Evolutionary conservation across 2,797 vertebrate genomes (phyloP).

Genomic region (Phalloptychus januarius): DNA sequence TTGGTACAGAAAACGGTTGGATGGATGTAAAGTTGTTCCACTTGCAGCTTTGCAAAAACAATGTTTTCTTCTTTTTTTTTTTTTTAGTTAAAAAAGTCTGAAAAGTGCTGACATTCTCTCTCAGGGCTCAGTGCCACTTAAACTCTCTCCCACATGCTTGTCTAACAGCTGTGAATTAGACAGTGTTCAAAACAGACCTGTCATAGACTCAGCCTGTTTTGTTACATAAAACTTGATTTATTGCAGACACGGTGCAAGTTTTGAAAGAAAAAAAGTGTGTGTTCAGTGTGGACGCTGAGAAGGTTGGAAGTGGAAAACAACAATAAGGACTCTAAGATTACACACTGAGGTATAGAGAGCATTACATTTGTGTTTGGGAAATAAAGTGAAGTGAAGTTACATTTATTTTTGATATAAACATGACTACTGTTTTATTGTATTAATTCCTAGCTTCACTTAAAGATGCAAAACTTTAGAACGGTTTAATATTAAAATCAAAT

Average conservation of each 20-base stretch:
- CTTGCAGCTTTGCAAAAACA: constrained; percentile 3
- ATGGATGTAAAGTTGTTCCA: not conserved
- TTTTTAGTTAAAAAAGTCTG: not conserved
- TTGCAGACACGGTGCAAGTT: not conserved
- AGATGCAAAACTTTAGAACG: not conserved
- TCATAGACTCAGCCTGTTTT: not conserved
- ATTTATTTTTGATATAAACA: not conserved
- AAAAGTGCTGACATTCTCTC: constrained; percentile 11
- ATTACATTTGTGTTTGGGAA: not conserved
- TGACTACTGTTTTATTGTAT: not conserved
- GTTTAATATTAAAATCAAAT: not conserved
- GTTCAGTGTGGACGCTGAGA: not conserved
- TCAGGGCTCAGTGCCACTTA: constrained; percentile 8
- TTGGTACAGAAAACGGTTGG: not conserved
- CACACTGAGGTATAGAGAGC: not conserved
- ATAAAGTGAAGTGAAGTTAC: not conserved
- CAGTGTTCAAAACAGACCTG: constrained; percentile 1
- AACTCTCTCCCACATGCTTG: not conserved
- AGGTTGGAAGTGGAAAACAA: not conserved
- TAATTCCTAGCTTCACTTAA: not conserved
- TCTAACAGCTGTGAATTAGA: not conserved
- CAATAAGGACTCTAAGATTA: not conserved
- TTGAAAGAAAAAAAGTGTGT: not conserved
- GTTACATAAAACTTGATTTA: not conserved
- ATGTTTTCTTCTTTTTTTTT: not conserved